These are phyloP conservation scores for Trachythela sp. DNA, from an alignment of 64 coral and sea anemone genomes.

Conservation along the genomic window DNA sequence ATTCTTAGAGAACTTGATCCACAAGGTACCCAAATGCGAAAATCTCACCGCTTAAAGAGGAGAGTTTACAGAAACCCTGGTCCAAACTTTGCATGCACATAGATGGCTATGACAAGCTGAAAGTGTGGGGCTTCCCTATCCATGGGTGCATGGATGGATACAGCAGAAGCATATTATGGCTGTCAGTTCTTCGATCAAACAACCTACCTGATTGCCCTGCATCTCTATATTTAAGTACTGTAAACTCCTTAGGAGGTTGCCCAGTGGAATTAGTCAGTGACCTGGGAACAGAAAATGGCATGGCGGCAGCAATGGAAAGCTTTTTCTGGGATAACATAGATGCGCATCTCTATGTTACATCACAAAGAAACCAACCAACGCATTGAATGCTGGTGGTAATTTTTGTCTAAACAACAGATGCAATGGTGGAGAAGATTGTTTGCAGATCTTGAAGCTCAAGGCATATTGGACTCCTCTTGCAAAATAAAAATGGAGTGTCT, in stretches of 20 bases:
- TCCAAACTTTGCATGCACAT: neutral
- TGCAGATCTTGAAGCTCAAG: neutral
- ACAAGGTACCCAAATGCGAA: neutral
- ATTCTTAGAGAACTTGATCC: neutral
- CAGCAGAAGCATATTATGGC: neutral
- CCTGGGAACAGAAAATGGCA: neutral
- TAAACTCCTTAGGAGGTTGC: neutral
- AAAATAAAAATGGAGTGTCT: too few species aligned
- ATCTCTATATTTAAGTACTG: neutral
- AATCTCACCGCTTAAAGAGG: neutral
- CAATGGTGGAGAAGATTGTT: neutral
- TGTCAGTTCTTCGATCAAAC: neutral
- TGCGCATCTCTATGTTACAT: neutral
- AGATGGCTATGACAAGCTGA: conserved; percentile 3
- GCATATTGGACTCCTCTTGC: neutral
- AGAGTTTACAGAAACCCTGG: neutral
- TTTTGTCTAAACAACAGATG: neutral
- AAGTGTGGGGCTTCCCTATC: neutral
- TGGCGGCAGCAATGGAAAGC: neutral
- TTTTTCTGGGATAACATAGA: neutral
- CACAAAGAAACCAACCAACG: neutral
- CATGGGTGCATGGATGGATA: neutral
- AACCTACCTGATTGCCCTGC: neutral
- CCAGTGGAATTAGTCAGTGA: neutral
- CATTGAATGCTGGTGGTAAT: neutral